Evolutionary conservation across 2,888 invertebrate species (phyloP).

Genomic region (Brenthis ino): DNA sequence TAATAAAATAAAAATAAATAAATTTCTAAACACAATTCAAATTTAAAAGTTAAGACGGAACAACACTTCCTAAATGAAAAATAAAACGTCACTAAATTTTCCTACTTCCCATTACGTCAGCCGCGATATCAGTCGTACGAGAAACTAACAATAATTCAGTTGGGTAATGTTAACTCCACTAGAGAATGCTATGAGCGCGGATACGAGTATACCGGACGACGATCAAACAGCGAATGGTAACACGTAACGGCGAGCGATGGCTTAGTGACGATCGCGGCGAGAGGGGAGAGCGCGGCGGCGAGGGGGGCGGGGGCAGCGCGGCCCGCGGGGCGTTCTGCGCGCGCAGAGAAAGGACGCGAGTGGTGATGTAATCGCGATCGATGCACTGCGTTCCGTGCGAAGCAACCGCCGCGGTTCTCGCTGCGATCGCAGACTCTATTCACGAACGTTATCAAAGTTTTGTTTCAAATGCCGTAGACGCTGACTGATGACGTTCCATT

Average conservation of each 20-base stretch:
- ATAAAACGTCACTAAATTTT: slow-evolving; percentile 27
- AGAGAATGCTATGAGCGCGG: slow-evolving; percentile 45
- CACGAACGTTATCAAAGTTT: slow-evolving; percentile 36
- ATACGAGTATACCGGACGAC: slow-evolving; percentile 61
- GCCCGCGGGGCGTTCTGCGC: slow-evolving; percentile 64
- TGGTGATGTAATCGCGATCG: slow-evolving; percentile 81
- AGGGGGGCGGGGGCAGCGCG: slow-evolving; percentile 38
- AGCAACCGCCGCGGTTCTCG: slow-evolving; percentile 51
- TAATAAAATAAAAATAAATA: slow-evolving; percentile 52
- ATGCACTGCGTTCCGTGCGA: slow-evolving; percentile 64
- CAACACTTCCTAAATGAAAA: slow-evolving; percentile 30
- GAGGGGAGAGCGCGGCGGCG: slow-evolving; percentile 57
- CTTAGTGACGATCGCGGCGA: slow-evolving; percentile 53
- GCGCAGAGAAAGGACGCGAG: slow-evolving; percentile 80
- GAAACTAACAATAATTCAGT: slow-evolving; percentile 55
- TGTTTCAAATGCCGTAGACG: slow-evolving; percentile 34
- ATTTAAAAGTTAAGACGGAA: slow-evolving; percentile 58
- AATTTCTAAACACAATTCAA: slow-evolving; percentile 11
- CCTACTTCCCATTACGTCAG: slow-evolving; percentile 12
- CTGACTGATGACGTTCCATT: slow-evolving; percentile 34
- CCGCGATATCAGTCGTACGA: slow-evolving; percentile 43
- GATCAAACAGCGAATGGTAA: slow-evolving; percentile 76
- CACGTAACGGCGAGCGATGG: slow-evolving; percentile 59
- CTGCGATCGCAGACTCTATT: slow-evolving; percentile 38
- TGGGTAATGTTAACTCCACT: slow-evolving; percentile 52